These are phyloP conservation scores for Diaperis boleti DNA, from an alignment of 2,888 invertebrate species.

Conservation along the genomic window DNA sequence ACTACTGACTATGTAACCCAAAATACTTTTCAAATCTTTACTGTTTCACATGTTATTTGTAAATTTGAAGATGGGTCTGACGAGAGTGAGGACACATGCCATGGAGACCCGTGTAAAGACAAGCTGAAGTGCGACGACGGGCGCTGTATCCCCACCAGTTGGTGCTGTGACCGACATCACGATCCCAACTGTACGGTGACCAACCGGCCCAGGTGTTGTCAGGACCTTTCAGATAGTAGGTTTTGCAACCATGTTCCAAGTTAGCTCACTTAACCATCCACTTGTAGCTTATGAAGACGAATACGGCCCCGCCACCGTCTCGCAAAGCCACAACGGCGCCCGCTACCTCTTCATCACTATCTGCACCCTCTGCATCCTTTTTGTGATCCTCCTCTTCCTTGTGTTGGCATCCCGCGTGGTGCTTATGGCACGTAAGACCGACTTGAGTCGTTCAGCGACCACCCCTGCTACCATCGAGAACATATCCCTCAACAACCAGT, in stretches of 20 bases:
- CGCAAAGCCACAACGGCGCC: conserved; percentile 57
- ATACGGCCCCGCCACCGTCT: conserved; percentile 55
- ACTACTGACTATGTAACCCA: too few relatives aligned
- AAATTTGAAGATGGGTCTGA: conserved; percentile 69
- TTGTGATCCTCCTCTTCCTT: conserved; percentile 24
- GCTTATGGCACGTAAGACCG: conserved; percentile 27
- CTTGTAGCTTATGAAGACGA: conserved; percentile 62
- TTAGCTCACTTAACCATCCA: not conserved
- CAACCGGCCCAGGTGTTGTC: conserved; percentile 66
- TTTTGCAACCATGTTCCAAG: conserved; percentile 53
- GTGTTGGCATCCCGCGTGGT: conserved; percentile 29
- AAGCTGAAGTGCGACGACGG: conserved; percentile 67
- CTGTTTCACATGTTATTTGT: too few relatives aligned
- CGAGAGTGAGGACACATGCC: conserved; percentile 64
- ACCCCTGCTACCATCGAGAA: conserved; percentile 22
- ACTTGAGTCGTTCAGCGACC: conserved; percentile 7
- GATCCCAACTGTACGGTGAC: conserved; percentile 67
- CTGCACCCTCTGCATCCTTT: conserved; percentile 48
- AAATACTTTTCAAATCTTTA: too few relatives aligned
- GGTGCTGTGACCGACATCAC: conserved; percentile 68
- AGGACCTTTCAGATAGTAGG: conserved; percentile 62
- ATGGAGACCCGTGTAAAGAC: conserved; percentile 66
- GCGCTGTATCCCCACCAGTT: conserved; percentile 68
- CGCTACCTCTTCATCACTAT: conserved; percentile 63
- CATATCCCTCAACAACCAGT: conserved; percentile 45